A percentile compares a stretch with the other conserved stretches of the same genome.
These are phyloP conservation scores for Leuciscus waleckii DNA, from an alignment of 2,797 vertebrate genomes.

Conservation along the genomic window DNA sequence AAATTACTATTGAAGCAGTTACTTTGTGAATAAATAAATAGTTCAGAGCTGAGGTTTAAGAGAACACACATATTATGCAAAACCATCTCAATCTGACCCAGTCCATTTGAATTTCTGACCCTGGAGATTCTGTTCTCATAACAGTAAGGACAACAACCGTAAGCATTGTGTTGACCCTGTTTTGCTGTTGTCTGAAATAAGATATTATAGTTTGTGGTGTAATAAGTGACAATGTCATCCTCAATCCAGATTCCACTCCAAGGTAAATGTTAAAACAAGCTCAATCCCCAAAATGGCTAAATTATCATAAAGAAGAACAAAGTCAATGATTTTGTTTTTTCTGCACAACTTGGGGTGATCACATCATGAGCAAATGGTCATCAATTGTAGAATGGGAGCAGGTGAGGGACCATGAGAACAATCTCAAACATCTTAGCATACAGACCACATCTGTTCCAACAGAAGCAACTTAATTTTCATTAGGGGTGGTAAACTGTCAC, in stretches of 20 bases:
- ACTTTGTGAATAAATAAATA: not conserved
- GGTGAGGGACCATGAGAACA: too few relatives aligned
- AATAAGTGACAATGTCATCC: not conserved
- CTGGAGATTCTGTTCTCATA: conserved; percentile 16
- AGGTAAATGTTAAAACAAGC: not conserved
- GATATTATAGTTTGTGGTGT: conserved; percentile 17
- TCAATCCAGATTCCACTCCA: not conserved
- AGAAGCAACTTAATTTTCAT: not conserved
- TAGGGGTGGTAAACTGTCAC: not conserved
- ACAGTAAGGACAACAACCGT: conserved; percentile 19
- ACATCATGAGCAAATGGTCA: not conserved
- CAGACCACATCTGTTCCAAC: not conserved
- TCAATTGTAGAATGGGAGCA: not conserved
- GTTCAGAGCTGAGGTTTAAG: not conserved
- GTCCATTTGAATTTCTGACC: not conserved
- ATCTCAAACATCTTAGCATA: not conserved
- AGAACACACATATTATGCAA: conserved; percentile 15
- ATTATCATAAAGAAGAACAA: not conserved
- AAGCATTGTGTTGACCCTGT: conserved; percentile 13
- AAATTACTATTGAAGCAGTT: not conserved
- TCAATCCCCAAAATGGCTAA: not conserved
- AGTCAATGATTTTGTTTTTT: not conserved
- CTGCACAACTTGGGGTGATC: not conserved
- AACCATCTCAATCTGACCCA: conserved; percentile 9
- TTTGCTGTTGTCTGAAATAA: conserved; percentile 7